Conservation (phyloP, 1,140 invertebrate genomes). For the Thaumatotibia leucotreta region DNA sequence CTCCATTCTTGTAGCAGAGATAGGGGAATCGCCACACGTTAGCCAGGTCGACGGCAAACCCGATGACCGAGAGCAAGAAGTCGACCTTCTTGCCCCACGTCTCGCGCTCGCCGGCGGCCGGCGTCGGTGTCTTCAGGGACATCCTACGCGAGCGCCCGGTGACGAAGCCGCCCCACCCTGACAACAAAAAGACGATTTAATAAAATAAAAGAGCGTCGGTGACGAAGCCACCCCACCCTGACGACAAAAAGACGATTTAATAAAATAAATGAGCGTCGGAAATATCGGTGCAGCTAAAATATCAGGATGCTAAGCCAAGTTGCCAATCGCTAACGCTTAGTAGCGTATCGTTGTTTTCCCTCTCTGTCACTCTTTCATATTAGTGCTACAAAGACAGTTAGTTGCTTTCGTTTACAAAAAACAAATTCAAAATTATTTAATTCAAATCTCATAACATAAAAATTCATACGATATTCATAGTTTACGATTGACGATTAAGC, state of each 20-base stretch:
- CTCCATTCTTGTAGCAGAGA: conserved; percentile 92
- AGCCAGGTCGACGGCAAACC: conserved; percentile 92
- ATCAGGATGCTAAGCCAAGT: too few relatives aligned
- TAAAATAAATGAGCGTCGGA: too few relatives aligned
- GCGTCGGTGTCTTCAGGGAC: conserved; percentile 68
- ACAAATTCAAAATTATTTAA: too few relatives aligned
- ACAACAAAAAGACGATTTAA: background rate
- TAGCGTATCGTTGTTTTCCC: too few relatives aligned
- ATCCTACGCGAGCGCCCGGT: conserved; percentile 42
- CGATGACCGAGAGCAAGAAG: conserved; percentile 92
- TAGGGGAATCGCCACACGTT: conserved; percentile 97
- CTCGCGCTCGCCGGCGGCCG: conserved; percentile 81
- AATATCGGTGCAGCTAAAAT: too few relatives aligned
- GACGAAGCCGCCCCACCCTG: conserved; percentile 58
- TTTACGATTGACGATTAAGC: too few relatives aligned
- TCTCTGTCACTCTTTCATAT: too few relatives aligned
- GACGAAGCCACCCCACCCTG: conserved; percentile 58
- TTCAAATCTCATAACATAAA: too few relatives aligned
- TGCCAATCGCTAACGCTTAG: too few relatives aligned
- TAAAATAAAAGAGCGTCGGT: conserved; percentile 21
- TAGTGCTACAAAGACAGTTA: too few relatives aligned
- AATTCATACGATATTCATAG: too few relatives aligned
- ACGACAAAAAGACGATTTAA: background rate
- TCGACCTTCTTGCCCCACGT: conserved; percentile 94
- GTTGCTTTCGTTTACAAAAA: too few relatives aligned